Base-by-base conservation (phyloP, 2,888 invertebrate species). In the Cerceris rybyensis region DNA sequence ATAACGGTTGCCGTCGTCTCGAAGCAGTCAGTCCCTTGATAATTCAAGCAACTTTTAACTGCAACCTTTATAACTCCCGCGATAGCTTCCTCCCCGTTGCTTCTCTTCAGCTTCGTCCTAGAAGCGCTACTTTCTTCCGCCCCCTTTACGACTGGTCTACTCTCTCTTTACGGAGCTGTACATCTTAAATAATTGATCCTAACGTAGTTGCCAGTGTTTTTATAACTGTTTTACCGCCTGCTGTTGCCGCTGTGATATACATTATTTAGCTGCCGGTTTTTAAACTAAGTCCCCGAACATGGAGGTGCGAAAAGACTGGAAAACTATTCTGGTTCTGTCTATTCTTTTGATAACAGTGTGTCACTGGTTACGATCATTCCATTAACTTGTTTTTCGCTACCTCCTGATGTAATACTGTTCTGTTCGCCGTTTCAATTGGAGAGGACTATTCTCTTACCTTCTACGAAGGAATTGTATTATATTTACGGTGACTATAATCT, bases 161-260 rank as follows among this genome's bases (percentile, higher is more conserved):
- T 87, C 89, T 89, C 89, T 89, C 89, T 90, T 90, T 89, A 88
- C 89, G 88, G 86, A 90, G 86, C 88, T 86, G 86, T 88, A 86
- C 88, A 86, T 85, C 87, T 85, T 91, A 89, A 89, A 92, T 92
- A 91, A 92, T 91, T 91, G 88, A 92, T 90, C 84, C 81, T 91
- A 92, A 92, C 91, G 90, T 90, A 91, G 91, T 92, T 91, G 91
- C 91, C 89, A 89, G 89, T 90, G 91, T 91, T 89, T 90, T 92
- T 92, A 92, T 91, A 92, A 92, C 92, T 91, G 91, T 92, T 92
- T 92, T 92, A 92, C 90, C 89, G 91, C 87, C 82, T 86, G 86
- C 86, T 87, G 81, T 87, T 87, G 87, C 87, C 86, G 86, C 84
- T 79, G 86, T 86, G 84, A 86, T 76, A 77, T 88, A 84, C 85